Percentiles rank a stretch among this genome's conserved stretches.
phyloP scores from a whole-genome alignment of 1,140 invertebrate genomes.

The Lasioglossum baleicum region DNA sequence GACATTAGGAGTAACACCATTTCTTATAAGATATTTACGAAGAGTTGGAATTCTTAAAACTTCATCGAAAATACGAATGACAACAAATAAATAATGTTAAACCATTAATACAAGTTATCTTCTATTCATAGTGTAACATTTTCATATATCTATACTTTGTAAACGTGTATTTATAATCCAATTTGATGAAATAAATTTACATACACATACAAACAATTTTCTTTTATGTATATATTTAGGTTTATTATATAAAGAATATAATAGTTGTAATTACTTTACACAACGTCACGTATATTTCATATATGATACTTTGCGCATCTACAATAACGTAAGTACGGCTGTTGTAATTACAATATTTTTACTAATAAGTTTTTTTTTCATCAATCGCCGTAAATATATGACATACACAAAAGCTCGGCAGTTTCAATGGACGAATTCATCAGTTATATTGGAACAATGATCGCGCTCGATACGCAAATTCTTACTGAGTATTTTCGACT shows the following conservation, averaged over 20 bases:
- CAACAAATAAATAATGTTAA: no score
- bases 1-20: conserved; percentile 88
- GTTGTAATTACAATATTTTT: conserved; percentile 34
- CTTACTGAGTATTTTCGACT: conserved; percentile 11
- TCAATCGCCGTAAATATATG: conserved; percentile 51
- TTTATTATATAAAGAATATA: conserved; percentile 75
- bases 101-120: no score
- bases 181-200: conserved; percentile 55
- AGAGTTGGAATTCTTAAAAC: conserved; percentile 87
- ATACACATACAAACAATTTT: conserved; percentile 16
- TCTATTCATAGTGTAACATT: not conserved
- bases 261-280: conserved; percentile 73
- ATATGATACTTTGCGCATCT: conserved; percentile 49
- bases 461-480: not conserved
- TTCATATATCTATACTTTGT: conserved; percentile 4
- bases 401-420: conserved; percentile 76
- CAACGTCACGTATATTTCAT: conserved; percentile 69
- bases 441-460: conserved; percentile 52
- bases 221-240: conserved; percentile 53
- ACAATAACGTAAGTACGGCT: conserved; percentile 24
- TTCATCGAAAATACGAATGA: no score
- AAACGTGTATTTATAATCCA: conserved; percentile 4
- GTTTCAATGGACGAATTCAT: conserved; percentile 75
- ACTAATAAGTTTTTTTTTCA: conserved; percentile 9
- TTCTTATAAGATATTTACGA: conserved; percentile 93